A percentile compares a stretch with the other conserved stretches of the same genome.
These are phyloP conservation scores for Stichopus horrens DNA, from an alignment of 53 echinoderm and acorn worm genomes.

Conservation along the genomic window DNA sequence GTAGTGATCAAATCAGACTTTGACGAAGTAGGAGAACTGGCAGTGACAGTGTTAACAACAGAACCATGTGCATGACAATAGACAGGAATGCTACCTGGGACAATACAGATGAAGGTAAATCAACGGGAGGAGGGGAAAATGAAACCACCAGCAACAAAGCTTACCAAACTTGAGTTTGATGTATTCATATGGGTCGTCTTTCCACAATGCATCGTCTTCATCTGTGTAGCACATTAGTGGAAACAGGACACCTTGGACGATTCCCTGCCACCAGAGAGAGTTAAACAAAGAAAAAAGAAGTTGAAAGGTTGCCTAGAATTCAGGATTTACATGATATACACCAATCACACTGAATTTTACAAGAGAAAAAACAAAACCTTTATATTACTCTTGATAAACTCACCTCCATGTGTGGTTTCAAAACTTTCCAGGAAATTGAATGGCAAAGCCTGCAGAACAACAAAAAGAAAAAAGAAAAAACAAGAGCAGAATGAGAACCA, in stretches of 20 bases:
- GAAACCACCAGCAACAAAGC: not conserved
- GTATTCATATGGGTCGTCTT: constrained; percentile 89
- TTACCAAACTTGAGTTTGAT: constrained; percentile 93
- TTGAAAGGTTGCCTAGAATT: constrained; percentile 44
- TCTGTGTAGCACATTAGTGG: constrained; percentile 96
- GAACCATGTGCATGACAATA: too few relatives aligned
- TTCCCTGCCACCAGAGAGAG: constrained; percentile 46
- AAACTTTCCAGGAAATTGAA: constrained; percentile 79
- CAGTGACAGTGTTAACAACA: too few relatives aligned
- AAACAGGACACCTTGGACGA: constrained; percentile 80
- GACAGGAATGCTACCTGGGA: too few relatives aligned
- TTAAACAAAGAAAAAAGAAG: constrained; percentile 50
- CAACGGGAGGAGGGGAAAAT: too few relatives aligned
- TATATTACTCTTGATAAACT: not conserved
- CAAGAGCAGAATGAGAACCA: too few relatives aligned
- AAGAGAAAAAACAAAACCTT: not conserved
- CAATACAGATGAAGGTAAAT: too few relatives aligned
- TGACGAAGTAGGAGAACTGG: too few relatives aligned
- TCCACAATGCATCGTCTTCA: constrained; percentile 91
- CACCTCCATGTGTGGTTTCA: constrained; percentile 93
- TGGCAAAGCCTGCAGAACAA: constrained; percentile 72
- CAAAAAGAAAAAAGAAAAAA: not conserved
- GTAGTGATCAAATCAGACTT: too few relatives aligned
- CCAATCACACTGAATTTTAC: too few relatives aligned
- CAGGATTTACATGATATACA: not conserved